phyloP scores from a whole-genome alignment of 2,113 vertebrate species.

The Hemicordylus capensis region DNA sequence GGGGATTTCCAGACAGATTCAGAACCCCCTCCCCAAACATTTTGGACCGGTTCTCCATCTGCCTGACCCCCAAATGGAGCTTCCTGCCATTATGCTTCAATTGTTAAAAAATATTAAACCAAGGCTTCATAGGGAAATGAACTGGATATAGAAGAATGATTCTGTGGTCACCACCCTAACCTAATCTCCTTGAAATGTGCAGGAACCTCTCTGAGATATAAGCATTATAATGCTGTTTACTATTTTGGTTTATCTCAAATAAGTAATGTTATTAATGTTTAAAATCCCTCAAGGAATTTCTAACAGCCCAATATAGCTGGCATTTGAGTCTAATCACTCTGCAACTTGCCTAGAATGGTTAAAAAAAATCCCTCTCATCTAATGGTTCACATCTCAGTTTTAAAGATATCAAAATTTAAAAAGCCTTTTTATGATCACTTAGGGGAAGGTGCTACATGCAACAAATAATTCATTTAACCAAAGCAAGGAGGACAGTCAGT shows the following conservation, averaged over 20 bases:
- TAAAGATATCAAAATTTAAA: conserved; percentile 39
- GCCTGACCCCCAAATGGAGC: no score
- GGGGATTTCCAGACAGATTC: not conserved
- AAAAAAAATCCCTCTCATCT: conserved; percentile 32
- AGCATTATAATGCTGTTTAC: not conserved
- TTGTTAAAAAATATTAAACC: no score
- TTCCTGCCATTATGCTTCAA: not conserved
- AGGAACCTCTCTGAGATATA: not conserved
- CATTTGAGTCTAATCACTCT: conserved; percentile 45
- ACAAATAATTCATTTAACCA: conserved; percentile 31
- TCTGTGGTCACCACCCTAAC: not conserved
- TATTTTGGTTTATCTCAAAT: not conserved
- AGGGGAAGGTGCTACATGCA: conserved; percentile 22
- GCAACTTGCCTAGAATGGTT: conserved; percentile 45
- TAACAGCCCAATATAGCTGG: not conserved
- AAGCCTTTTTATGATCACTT: conserved; percentile 13
- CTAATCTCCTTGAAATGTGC: not conserved
- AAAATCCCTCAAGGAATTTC: not conserved
- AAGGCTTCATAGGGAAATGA: not conserved
- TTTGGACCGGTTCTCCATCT: not conserved
- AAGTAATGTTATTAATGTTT: not conserved
- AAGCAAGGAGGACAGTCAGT: conserved; percentile 7
- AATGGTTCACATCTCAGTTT: conserved; percentile 54
- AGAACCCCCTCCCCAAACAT: not conserved
- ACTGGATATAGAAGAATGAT: not conserved